A percentile compares a stretch with the other conserved stretches of the same genome.
Evolutionary conservation across 2,888 invertebrate genomes (phyloP).

Genomic region (Operophtera brumata): DNA sequence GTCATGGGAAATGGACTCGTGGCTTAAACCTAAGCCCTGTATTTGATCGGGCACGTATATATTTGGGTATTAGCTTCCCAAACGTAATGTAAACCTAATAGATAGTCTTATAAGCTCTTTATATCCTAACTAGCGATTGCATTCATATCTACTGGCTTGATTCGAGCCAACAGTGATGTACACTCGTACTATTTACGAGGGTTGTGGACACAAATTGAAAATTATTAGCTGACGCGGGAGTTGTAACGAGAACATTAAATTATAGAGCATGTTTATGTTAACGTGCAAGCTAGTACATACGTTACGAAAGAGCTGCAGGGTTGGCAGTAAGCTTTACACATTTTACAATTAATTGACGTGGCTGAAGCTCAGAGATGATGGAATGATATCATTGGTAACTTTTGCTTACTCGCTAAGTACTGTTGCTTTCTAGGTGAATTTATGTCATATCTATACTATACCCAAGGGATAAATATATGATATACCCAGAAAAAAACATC

Average conservation of each 20-base stretch:
- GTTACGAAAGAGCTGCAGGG: conserved; percentile 20
- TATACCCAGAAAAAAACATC: too few relatives aligned
- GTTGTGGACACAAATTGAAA: conserved; percentile 73
- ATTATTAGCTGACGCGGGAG: conserved; percentile 64
- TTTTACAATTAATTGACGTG: neutral
- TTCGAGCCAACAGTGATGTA: conserved; percentile 61
- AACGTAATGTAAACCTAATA: too few relatives aligned
- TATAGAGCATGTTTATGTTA: conserved; percentile 47
- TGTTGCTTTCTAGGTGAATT: neutral
- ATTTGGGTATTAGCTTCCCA: too few relatives aligned
- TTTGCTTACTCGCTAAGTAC: neutral
- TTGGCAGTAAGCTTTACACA: conserved; percentile 6
- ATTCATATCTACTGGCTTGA: conserved; percentile 37
- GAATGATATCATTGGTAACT: neutral
- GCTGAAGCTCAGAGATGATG: neutral
- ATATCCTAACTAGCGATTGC: conserved; percentile 1
- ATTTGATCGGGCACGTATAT: too few relatives aligned
- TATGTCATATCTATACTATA: too few relatives aligned
- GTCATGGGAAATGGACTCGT: too few relatives aligned
- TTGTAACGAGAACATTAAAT: conserved; percentile 61
- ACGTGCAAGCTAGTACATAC: conserved; percentile 14
- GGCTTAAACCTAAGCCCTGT: too few relatives aligned
- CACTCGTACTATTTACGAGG: conserved; percentile 60
- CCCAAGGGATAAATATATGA: neutral
- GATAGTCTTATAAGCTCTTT: too few relatives aligned